Evolutionary conservation across 2,888 invertebrate genomes (phyloP).

Genomic region (Carcina quercana): DNA sequence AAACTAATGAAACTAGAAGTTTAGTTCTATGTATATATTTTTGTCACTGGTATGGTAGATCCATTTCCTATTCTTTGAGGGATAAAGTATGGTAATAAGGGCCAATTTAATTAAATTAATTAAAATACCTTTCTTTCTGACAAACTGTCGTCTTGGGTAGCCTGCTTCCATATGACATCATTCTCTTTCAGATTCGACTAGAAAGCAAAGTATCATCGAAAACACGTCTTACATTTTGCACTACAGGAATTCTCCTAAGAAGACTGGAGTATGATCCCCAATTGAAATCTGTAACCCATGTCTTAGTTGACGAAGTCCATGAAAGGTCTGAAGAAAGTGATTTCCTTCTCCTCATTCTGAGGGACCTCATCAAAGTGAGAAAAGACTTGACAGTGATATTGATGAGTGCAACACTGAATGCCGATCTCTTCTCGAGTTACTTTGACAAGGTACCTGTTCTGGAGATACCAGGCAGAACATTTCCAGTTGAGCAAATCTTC

Average conservation of each 20-base stretch:
- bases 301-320: conserved; percentile 94
- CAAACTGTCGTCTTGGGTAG: no score
- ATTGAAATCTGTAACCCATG: conserved; percentile 85
- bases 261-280: conserved; percentile 87
- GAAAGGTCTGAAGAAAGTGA: conserved; percentile 94
- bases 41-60: no score
- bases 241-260: conserved; percentile 91
- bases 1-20: no score
- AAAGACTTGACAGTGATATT: conserved; percentile 87
- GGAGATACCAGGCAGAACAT: conserved; percentile 87
- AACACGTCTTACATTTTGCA: conserved; percentile 93
- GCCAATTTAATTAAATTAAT: no score
- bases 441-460: conserved; percentile 86
- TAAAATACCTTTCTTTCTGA: no score
- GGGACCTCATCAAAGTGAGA: conserved; percentile 81
- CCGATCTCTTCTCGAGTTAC: conserved; percentile 88
- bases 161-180: no score
- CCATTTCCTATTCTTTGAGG: no score
- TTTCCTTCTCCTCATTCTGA: conserved; percentile 88
- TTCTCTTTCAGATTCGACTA: conserved; percentile 84
- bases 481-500: conserved; percentile 86
- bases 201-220: conserved; percentile 84
- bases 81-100: no score
- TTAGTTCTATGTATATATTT: no score
- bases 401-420: conserved; percentile 96